Evolutionary conservation across 92 coral and sea anemone species (phyloP), one percentile per base, ranked within the genome.

Genomic region (Parazoanthus swiftii): DNA sequence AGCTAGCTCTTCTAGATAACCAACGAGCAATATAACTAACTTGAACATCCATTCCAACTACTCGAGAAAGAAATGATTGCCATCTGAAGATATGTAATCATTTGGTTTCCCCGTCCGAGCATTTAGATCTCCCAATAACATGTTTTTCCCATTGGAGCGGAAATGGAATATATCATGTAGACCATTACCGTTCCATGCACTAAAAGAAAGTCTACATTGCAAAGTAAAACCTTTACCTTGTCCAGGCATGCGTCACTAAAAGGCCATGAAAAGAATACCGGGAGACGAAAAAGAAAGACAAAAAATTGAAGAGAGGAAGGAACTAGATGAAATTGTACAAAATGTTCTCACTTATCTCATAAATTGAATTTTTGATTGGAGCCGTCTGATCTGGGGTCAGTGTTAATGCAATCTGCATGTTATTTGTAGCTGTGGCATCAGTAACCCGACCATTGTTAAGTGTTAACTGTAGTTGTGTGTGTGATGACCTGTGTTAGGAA

Each of bases 251-350:
- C 15, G 33, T 8, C 33, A 77, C 58, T 59, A 59, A 38, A 29
- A 15, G 33, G 26, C 25, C 26, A 50, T 20, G 14, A 50, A 36
- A 50, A 25, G 59, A 50, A 36, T 50, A 70, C 25, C 65, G 63
- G 63, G 58, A 77, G 79, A 75, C 79, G 23, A 14, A 75, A 75
- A 75, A 26, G 23, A 75, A 20, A 76, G 80, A 38, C 80, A 42
- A 51, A 76, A 76, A 76, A 76, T 56, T 76, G 79, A 76, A 76
- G 18, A 78, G 82, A 50, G 82, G 82, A 46, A 78, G 67, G 82
- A 76, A 76, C 80, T 76, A 39, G 8, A 76, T 38, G 79, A 37
- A 37, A 37, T 74, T 74, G 38, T 29, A 29, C 16, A 76, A 76
- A 56, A 76, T 76, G 42, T 38, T 76, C 35, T 76, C 33, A 76